A percentile compares a stretch with the other conserved stretches of the same genome.
phyloP scores from a whole-genome alignment of 2,797 vertebrate species.

The Rhincodon typus region DNA sequence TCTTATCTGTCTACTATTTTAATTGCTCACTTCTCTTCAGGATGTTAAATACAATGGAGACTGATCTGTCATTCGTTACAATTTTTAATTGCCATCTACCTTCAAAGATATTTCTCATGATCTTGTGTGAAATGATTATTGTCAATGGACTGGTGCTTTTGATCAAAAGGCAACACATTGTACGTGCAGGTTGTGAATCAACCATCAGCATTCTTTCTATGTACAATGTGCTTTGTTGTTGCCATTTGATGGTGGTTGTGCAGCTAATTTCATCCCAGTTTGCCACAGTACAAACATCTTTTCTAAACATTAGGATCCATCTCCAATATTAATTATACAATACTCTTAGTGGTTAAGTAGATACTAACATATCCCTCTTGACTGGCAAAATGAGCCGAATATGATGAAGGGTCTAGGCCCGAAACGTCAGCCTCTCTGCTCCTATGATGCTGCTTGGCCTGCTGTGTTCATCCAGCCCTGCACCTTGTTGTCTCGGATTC shows the following conservation, averaged over 20 bases:
- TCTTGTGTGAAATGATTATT: background rate
- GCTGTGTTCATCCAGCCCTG: too few relatives aligned
- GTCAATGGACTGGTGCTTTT: background rate
- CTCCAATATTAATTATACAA: background rate
- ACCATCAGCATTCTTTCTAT: background rate
- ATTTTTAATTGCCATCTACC: background rate
- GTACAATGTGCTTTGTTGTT: background rate
- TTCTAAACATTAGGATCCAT: background rate
- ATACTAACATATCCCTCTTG: background rate
- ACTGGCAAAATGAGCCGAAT: background rate
- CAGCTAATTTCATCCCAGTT: background rate
- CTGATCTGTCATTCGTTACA: background rate
- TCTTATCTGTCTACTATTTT: background rate
- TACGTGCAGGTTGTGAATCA: background rate
- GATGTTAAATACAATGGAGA: background rate
- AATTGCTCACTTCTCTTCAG: background rate
- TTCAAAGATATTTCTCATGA: background rate
- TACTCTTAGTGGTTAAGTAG: background rate
- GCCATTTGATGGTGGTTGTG: background rate
- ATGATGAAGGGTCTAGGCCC: too few relatives aligned
- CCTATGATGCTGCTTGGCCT: too few relatives aligned
- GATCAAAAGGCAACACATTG: background rate
- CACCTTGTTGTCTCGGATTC: too few relatives aligned
- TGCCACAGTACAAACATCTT: background rate
- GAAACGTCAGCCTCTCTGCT: too few relatives aligned